Evolutionary conservation across 2,113 vertebrate species (phyloP).

Genomic region (Ctenomys sociabilis): DNA sequence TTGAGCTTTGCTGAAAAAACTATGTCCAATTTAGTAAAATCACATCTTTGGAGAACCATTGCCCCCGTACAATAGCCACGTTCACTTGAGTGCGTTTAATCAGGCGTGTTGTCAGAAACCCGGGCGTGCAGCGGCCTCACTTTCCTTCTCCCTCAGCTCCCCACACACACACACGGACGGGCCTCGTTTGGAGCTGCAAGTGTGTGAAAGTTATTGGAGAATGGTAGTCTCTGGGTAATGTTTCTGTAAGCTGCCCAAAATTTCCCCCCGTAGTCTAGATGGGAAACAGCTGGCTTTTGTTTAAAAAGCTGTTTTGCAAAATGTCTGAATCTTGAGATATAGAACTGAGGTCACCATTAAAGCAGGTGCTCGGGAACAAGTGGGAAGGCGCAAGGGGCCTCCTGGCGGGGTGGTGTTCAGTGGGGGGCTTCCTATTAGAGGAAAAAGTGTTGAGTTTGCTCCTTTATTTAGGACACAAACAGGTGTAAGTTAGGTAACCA

Average conservation of each 20-base stretch:
- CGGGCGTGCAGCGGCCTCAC: conserved; percentile 24
- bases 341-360: conserved; percentile 86
- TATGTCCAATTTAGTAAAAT: conserved; percentile 44
- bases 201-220: conserved; percentile 84
- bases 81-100: conserved; percentile 74
- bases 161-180: conserved; percentile 21
- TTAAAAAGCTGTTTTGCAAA: conserved; percentile 86
- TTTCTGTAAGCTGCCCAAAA: conserved; percentile 81
- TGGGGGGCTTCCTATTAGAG: conserved; percentile 57
- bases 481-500: conserved; percentile 40
- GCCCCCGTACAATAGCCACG: conserved; percentile 70
- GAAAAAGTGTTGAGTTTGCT: not conserved
- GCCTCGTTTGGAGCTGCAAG: conserved; percentile 69
- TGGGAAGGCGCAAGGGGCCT: conserved; percentile 61
- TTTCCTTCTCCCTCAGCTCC: conserved; percentile 55
- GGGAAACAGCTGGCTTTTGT: conserved; percentile 88
- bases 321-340: conserved; percentile 82
- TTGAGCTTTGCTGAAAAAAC: conserved; percentile 63
- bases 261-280: conserved; percentile 79
- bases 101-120: conserved; percentile 59
- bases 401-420: conserved; percentile 55
- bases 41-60: conserved; percentile 58
- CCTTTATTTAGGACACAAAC: conserved; percentile 15
- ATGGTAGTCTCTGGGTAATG: conserved; percentile 84
- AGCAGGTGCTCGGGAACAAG: conserved; percentile 88